Evolutionary conservation across 1,140 invertebrate genomes (phyloP).

Genomic region (Physella acuta): DNA sequence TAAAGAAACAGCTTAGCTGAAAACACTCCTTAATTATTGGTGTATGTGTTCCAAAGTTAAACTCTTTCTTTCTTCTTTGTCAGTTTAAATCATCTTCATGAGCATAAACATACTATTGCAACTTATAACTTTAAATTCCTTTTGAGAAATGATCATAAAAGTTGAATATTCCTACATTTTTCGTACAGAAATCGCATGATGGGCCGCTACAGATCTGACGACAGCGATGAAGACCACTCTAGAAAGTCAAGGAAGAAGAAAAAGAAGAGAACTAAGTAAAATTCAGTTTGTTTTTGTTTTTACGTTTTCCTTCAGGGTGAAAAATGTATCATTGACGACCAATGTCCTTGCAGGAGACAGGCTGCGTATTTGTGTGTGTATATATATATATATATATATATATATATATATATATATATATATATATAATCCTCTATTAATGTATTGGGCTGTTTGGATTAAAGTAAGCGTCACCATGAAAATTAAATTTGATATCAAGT

Average conservation of each 20-base stretch:
- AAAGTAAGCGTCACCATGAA: neutral
- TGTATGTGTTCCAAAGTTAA: too few species aligned
- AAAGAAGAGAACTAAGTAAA: constrained; percentile 1
- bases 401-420: neutral
- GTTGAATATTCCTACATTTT: too few species aligned
- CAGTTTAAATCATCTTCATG: too few species aligned
- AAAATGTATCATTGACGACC: neutral
- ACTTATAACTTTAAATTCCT: too few species aligned
- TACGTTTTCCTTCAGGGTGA: neutral
- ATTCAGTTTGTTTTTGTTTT: neutral
- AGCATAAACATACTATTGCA: too few species aligned
- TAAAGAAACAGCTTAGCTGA: too few species aligned
- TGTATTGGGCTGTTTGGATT: too few species aligned
- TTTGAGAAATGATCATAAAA: too few species aligned
- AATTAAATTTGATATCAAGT: neutral
- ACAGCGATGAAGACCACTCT: constrained; percentile 1
- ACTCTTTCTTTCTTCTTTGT: too few species aligned
- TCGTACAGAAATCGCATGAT: too few species aligned
- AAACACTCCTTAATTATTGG: too few species aligned
- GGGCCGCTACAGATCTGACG: constrained; percentile 5
- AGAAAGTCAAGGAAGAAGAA: constrained; percentile 13
- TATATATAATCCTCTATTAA: neutral
- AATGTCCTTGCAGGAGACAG: neutral
- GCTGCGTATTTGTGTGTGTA: neutral
- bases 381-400: neutral